Evolutionary conservation across 2,797 vertebrate genomes (phyloP), one percentile per base, ranked within the genome.

Genomic region (Sebastolobus alascanus): DNA sequence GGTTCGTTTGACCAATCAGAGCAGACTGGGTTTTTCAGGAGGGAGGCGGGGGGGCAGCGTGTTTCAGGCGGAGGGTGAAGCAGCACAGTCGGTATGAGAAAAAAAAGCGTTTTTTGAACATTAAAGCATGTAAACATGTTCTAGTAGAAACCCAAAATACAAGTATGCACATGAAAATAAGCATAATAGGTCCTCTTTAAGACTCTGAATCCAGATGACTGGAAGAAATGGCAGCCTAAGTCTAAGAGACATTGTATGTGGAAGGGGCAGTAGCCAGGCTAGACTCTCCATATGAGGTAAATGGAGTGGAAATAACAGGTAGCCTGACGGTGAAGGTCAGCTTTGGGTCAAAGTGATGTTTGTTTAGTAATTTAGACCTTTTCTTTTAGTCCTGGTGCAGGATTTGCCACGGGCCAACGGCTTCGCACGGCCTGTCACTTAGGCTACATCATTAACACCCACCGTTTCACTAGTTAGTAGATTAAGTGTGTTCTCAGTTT

Each of bases 271-370:
- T 2, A 27, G 54, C 29, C 4, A 12, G 29, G 13, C 67, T 54
- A 4, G 11, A 73, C 65, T 78, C 46, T 54, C 33, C 25, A 31
- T 25, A 13, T 59, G 46, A 16, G 40, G 40, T 67, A 73, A 86
- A 69, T 80, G 64, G 58, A 67, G 73, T 64, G 66, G 79, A 84
- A 85, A n/a, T 22, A 38, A 66, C 73, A 18, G 22, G 6, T 13
- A 10, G 50, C 35, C 65, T 18, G 59, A 56, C 4, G 16, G 29
- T 56, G 58, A 38, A 35, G 75, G 56, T 83, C 68, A 65, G 55
- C 18, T 59, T 69, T 7, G 13, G 68, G 61, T 72, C 66, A 68
- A 14, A 1, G 16, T 18, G 3, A 52, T 33, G 63, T 82, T 71
- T 73, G 35, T 73, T 72, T 38, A 64, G 70, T 71, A 29, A 75